Evolutionary conservation across 1,140 invertebrate species (phyloP), one percentile per base, ranked within the genome.

Genomic region (Drosophila murphyi): DNA sequence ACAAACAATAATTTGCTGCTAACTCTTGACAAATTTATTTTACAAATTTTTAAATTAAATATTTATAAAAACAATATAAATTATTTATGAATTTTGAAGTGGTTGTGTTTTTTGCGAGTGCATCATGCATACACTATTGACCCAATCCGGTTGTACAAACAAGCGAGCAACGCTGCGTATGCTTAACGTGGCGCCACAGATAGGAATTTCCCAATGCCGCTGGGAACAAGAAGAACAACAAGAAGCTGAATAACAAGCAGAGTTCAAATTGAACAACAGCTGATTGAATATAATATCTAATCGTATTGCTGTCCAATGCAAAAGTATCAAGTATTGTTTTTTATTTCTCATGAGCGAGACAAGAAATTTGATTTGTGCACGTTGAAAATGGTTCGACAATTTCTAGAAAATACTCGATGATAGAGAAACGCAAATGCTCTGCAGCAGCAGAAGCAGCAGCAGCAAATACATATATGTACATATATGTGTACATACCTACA

Each of bases 351-450:
- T 64, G 32, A 48, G 12, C 72, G 60, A 43, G 41, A 70, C 31
- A 56, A 54, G 43, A 71, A 54, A 55, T 71, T 74, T 54, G 67
- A 45, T 71, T 64, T 71, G 32, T 64, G 57, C 41, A 64, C 71
- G 52, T 48, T 57, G 34, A 73, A 78, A 72, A 85, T 75, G 71
- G 10, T 83, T 82, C 72, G 32, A 82, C 72, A 79, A 83, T 89
- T 87, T 88, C 85, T 88, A 88, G 83, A 88, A 88, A 56, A 80
- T 48, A 41, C 73, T 3, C 56, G 45, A 74, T 72, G 68, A 76
- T 64, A 71, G 68, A 65, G 68, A 76, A 72, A 76, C 55, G 34
- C 73, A 72, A 72, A 72, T 72, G 73, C 50, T 62, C 34, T 60
- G 50, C 41, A 41, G 8, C 29, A 7, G 48, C 5, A 41, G 50